phyloP scores from a whole-genome alignment of 2,888 invertebrate species.

The Ectropis crepuscularia region DNA sequence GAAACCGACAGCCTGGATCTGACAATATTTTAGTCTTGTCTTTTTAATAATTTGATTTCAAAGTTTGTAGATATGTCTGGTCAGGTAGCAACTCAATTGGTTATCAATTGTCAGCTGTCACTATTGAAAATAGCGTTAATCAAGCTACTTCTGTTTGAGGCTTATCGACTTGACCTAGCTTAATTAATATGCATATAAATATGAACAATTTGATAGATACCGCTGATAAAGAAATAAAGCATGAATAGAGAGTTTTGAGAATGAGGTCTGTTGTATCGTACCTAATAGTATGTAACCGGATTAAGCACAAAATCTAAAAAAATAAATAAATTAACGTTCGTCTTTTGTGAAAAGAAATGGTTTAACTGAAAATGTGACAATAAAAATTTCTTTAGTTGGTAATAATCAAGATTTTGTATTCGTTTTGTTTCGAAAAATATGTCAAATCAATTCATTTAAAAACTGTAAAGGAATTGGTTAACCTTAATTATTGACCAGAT shows the following conservation, averaged over 20 bases:
- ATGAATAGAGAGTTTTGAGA: not conserved
- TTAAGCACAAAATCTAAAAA: too few relatives aligned
- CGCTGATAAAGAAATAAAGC: conserved; percentile 2
- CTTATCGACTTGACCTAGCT: conserved; percentile 46
- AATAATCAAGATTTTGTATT: too few relatives aligned
- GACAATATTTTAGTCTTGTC: not conserved
- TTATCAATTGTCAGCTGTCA: conserved; percentile 66
- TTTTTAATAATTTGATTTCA: not conserved
- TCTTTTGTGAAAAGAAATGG: too few relatives aligned
- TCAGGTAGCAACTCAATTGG: conserved; percentile 37
- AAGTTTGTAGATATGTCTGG: not conserved
- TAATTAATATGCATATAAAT: conserved; percentile 3
- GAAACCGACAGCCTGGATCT: not conserved
- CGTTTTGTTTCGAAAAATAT: too few relatives aligned
- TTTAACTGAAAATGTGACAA: not conserved
- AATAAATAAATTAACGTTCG: too few relatives aligned
- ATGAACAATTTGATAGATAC: conserved; percentile 11
- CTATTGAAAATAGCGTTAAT: conserved; percentile 60
- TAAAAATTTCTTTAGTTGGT: too few relatives aligned
- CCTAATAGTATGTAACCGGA: too few relatives aligned
- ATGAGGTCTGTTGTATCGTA: too few relatives aligned
- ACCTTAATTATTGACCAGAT: conserved; percentile 38
- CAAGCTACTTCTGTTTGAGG: conserved; percentile 52
- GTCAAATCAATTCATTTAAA: too few relatives aligned
- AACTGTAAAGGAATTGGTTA: conserved; percentile 19